Conservation (phyloP, 2,113 vertebrate species). For the Fregata magnificens region DNA sequence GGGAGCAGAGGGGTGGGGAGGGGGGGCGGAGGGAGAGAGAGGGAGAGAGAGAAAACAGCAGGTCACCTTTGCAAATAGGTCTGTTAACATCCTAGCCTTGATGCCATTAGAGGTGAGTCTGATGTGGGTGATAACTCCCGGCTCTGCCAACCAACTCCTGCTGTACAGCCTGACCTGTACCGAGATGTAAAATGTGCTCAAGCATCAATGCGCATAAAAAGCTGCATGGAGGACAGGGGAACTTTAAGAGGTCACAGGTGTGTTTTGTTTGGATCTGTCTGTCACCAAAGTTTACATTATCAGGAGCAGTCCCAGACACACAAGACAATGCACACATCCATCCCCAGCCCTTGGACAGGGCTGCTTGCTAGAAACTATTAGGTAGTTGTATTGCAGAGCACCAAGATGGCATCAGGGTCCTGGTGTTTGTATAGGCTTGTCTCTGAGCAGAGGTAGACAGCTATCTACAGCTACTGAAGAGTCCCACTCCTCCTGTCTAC, state of each 20-base stretch:
- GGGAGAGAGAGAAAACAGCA: not conserved
- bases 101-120: not conserved
- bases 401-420: not conserved
- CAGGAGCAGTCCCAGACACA: not conserved
- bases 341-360: not conserved
- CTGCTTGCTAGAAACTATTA: not conserved
- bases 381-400: not conserved
- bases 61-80: not conserved
- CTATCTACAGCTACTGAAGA: not conserved
- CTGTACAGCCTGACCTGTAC: not conserved
- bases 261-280: not conserved
- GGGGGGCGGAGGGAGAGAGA: no score
- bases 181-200: not conserved
- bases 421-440: not conserved
- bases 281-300: not conserved
- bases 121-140: not conserved
- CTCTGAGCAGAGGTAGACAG: not conserved
- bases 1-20: no score
- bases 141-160: not conserved
- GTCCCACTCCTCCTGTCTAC: not conserved
- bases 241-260: not conserved
- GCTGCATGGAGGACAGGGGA: not conserved
- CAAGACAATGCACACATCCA: not conserved
- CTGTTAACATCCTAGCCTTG: not conserved
- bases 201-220: not conserved